Percentiles rank a stretch among this genome's conserved stretches.
Conservation (phyloP, 2,113 vertebrate species). For the Dasyprocta punctata region DNA sequence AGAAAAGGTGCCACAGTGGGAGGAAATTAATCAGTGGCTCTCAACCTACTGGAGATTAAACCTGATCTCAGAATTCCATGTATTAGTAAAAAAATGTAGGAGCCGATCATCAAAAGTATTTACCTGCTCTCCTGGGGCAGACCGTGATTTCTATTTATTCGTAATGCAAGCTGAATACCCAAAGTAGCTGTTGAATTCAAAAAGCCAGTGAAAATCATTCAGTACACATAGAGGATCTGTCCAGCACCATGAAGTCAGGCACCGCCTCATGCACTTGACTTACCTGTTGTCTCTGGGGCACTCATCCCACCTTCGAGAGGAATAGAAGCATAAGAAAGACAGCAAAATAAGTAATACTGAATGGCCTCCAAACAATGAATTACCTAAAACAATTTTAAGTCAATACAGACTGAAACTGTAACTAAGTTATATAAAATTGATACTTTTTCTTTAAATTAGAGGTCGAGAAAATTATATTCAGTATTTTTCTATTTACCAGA, state of each 20-base stretch:
- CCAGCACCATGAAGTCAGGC: background rate
- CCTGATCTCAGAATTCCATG: background rate
- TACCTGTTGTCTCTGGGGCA: no score
- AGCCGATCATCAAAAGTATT: background rate
- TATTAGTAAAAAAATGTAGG: background rate
- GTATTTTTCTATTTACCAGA: background rate
- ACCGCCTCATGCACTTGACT: no score
- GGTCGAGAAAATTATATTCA: background rate
- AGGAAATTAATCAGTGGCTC: background rate
- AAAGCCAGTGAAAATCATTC: rapidly evolving
- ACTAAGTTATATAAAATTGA: background rate
- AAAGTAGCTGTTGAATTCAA: background rate
- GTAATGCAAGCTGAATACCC: no score
- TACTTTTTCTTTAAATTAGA: background rate
- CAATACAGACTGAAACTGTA: background rate
- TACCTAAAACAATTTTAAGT: background rate
- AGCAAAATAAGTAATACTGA: no score
- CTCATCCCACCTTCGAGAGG: background rate
- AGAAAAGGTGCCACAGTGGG: background rate
- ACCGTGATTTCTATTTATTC: no score
- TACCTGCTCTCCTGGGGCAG: background rate
- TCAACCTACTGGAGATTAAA: background rate
- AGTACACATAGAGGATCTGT: rapidly evolving
- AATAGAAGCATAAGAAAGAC: no score
- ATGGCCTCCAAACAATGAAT: background rate